Conservation (phyloP, 2,797 vertebrate species). For the Halcyon leucocephala region DNA sequence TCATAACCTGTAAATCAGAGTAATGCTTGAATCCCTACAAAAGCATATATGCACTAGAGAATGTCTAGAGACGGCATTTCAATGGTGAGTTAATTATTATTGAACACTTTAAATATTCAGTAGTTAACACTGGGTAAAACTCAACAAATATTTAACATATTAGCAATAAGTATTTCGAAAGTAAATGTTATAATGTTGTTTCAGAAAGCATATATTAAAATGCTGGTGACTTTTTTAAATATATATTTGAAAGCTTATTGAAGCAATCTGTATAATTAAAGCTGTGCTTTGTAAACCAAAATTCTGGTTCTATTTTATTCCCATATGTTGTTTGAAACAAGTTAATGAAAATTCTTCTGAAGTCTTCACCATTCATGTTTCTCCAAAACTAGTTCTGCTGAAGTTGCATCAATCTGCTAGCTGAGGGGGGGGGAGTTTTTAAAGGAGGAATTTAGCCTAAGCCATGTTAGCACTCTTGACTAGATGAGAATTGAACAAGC, state of each 20-base stretch:
- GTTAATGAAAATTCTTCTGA: not conserved
- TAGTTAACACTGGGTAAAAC: not conserved
- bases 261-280: constrained; percentile 44
- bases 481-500: not conserved
- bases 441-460: not conserved
- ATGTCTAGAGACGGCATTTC: not conserved
- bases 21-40: not conserved
- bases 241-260: constrained; percentile 30
- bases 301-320: not conserved
- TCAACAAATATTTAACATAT: not conserved
- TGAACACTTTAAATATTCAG: not conserved
- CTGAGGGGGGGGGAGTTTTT: not conserved
- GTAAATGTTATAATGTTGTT: not conserved
- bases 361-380: not conserved
- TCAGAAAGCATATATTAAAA: not conserved
- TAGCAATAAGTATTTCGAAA: constrained; percentile 43
- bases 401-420: not conserved
- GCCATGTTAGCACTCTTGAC: not conserved
- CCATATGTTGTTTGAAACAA: not conserved
- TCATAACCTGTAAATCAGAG: not conserved
- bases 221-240: not conserved
- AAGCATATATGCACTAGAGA: not conserved
- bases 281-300: constrained; percentile 15
- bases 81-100: not conserved
- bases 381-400: not conserved